Evolutionary conservation across 2,888 invertebrate genomes (phyloP).

Genomic region (Zelleria hepariella): DNA sequence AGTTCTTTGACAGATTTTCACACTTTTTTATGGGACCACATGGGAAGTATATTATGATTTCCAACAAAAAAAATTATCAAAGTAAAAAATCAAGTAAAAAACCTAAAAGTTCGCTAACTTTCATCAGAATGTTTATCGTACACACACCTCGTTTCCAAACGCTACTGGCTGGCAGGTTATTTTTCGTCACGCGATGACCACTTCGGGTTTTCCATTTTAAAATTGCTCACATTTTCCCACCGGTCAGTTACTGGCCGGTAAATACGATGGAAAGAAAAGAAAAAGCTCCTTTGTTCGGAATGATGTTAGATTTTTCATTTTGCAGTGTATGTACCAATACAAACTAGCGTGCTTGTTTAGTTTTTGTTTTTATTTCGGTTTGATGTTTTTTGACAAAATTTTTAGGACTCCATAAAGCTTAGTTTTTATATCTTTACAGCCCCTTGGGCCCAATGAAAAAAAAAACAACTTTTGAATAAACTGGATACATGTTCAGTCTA

Average conservation of each 20-base stretch:
- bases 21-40: too few species aligned
- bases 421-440: too few species aligned
- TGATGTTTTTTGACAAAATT: too few species aligned
- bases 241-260: not conserved
- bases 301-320: not conserved
- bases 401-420: too few species aligned
- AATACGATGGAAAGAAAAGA: not conserved
- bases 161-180: not conserved
- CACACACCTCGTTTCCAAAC: not conserved
- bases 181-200: constrained; percentile 10
- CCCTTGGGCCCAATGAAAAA: too few species aligned
- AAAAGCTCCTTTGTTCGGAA: not conserved
- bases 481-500: too few species aligned
- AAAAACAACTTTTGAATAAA: too few species aligned
- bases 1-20: too few species aligned
- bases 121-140: constrained; percentile 3
- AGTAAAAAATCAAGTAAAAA: too few species aligned
- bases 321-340: too few species aligned
- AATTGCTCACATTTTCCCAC: not conserved
- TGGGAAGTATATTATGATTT: too few species aligned
- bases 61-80: too few species aligned
- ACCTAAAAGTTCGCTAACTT: not conserved
- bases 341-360: not conserved
- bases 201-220: not conserved
- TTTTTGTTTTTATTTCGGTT: not conserved